phyloP scores from a whole-genome alignment of 2,797 vertebrate species.

The Enteromius paludinosus region DNA sequence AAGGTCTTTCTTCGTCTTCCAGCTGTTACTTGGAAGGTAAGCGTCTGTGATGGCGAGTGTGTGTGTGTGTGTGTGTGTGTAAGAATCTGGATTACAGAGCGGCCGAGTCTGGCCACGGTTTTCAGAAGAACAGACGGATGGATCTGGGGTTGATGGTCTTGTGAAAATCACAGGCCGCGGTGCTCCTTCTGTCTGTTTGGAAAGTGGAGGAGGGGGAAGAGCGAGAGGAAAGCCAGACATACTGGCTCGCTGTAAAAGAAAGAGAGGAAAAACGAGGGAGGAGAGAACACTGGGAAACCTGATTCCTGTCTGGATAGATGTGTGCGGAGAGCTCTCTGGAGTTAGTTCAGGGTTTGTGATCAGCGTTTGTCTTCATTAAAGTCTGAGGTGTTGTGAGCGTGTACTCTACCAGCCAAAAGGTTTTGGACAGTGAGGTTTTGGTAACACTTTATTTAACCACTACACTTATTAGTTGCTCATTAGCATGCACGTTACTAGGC shows the following conservation, averaged over 20 bases:
- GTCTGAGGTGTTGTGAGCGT: background rate
- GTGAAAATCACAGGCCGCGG: constrained; percentile 54
- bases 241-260: constrained; percentile 77
- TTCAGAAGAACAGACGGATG: background rate
- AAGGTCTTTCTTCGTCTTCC: constrained; percentile 96
- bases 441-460: no score
- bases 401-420: no score
- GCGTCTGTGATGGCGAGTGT: constrained; percentile 53
- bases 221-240: constrained; percentile 79
- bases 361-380: background rate
- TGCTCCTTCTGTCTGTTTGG: constrained; percentile 67
- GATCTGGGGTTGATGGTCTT: constrained; percentile 39
- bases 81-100: constrained; percentile 13
- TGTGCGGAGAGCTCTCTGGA: background rate
- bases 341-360: background rate
- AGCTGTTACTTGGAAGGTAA: constrained; percentile 99
- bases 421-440: no score
- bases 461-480: no score
- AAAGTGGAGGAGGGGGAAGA: constrained; percentile 76
- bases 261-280: constrained; percentile 74
- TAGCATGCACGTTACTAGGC: no score
- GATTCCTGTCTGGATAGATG: constrained; percentile 73
- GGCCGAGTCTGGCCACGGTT: background rate
- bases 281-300: constrained; percentile 80
- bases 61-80: constrained; percentile 4